Conservation (phyloP, 2,113 vertebrate genomes). For the Cricetomys ansorgei region DNA sequence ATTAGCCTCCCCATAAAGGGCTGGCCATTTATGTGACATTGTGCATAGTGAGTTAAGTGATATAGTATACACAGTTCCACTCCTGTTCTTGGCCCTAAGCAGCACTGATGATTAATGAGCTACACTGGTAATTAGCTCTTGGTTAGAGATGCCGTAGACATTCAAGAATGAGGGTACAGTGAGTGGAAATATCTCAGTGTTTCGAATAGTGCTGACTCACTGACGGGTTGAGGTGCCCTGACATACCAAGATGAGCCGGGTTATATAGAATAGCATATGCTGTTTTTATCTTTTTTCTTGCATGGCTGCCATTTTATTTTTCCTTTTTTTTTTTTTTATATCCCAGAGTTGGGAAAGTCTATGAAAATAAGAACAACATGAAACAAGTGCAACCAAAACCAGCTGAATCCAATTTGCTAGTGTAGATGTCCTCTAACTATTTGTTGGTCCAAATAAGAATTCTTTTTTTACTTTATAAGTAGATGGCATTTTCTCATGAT, state of each 20-base stretch:
- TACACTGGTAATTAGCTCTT: slow-evolving; percentile 56
- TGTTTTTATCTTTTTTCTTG: slow-evolving; percentile 55
- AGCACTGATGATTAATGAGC: slow-evolving; percentile 61
- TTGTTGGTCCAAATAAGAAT: background rate
- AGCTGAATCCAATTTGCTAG: background rate
- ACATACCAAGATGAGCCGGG: background rate
- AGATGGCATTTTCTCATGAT: background rate
- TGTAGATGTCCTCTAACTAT: background rate
- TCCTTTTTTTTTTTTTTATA: background rate
- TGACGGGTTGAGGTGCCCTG: slow-evolving; percentile 60
- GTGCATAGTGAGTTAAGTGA: slow-evolving; percentile 50
- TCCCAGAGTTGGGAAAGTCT: slow-evolving; percentile 23
- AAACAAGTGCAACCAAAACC: slow-evolving; percentile 39
- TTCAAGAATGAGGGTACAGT: slow-evolving; percentile 47
- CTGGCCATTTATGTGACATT: slow-evolving; percentile 11
- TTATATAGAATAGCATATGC: slow-evolving; percentile 1
- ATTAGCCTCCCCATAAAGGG: background rate
- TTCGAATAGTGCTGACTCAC: slow-evolving; percentile 52
- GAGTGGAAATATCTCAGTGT: slow-evolving; percentile 50
- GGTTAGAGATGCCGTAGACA: slow-evolving; percentile 50
- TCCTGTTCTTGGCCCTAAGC: slow-evolving; percentile 51
- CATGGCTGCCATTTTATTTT: background rate
- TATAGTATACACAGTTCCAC: background rate
- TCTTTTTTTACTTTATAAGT: background rate
- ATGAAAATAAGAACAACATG: background rate